Percentiles rank a stretch among this genome's conserved stretches.
These are phyloP conservation scores for Cinclus cinclus DNA, from an alignment of 2,113 vertebrate species.

Conservation along the genomic window DNA sequence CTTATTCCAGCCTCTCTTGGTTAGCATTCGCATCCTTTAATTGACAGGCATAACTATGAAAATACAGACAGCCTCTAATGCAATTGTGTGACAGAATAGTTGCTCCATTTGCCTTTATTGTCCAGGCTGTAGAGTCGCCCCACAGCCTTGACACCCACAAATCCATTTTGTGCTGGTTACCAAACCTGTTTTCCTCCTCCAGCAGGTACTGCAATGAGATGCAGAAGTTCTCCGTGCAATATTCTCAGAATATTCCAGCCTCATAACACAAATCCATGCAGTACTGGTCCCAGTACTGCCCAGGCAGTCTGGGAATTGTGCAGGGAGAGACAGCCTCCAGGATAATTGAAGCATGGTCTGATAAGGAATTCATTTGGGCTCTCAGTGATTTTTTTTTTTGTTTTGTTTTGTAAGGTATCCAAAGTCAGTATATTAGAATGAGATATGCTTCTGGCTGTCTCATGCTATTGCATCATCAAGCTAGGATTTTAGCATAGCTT, in stretches of 20 bases:
- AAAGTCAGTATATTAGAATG: not conserved
- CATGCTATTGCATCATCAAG: not conserved
- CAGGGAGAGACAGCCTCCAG: not conserved
- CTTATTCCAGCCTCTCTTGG: not conserved
- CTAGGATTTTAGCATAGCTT: not conserved
- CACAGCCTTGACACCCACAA: fast-evolving
- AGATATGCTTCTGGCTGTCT: not conserved
- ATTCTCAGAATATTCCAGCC: not conserved
- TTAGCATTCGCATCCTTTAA: not conserved
- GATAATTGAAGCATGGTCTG: not conserved
- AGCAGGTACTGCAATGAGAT: not conserved
- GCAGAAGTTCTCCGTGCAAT: not conserved
- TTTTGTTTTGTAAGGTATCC: not conserved
- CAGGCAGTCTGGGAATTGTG: not conserved
- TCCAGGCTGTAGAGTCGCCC: not conserved
- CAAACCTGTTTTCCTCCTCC: not conserved
- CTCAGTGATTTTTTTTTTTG: not conserved
- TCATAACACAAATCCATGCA: not conserved
- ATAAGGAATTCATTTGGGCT: not conserved
- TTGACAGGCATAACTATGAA: not conserved
- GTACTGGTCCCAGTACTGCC: not conserved
- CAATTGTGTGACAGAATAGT: fast-evolving
- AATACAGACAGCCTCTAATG: fast-evolving
- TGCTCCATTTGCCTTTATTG: not conserved
- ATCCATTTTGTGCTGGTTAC: not conserved